A percentile compares a stretch with the other conserved stretches of the same genome.
phyloP scores from a whole-genome alignment of 2,888 invertebrate genomes.

The Dicranocentrus wangi region DNA sequence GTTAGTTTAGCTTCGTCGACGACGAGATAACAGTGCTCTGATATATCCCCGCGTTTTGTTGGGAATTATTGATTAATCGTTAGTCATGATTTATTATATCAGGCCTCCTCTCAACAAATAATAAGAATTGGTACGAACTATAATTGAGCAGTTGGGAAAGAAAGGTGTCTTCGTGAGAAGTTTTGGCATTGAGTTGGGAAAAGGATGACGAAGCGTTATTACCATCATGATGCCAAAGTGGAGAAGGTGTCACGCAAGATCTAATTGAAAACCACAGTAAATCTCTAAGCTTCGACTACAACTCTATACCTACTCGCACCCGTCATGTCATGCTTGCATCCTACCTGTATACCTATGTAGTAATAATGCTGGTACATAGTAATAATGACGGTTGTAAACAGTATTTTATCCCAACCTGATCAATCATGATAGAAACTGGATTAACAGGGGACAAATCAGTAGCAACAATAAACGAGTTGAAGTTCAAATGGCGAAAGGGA shows the following conservation, averaged over 20 bases:
- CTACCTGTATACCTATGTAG: no score
- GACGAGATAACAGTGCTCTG: slow-evolving; percentile 3
- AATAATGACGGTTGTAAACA: slow-evolving; percentile 11
- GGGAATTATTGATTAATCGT: slow-evolving; percentile 48
- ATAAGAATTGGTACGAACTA: slow-evolving; percentile 51
- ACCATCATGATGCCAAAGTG: slow-evolving; percentile 20
- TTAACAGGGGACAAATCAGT: slow-evolving; percentile 44
- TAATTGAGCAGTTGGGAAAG: slow-evolving; percentile 45
- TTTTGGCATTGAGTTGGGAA: slow-evolving; percentile 53
- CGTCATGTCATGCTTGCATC: not conserved
- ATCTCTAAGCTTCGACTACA: no score
- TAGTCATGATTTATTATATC: slow-evolving; percentile 62
- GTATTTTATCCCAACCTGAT: slow-evolving; percentile 32
- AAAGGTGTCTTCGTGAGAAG: slow-evolving; percentile 60
- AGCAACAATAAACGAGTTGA: slow-evolving; percentile 20
- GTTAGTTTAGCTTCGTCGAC: slow-evolving; percentile 34
- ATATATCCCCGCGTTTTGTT: not conserved
- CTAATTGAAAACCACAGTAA: slow-evolving; percentile 61
- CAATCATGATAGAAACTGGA: slow-evolving; percentile 55
- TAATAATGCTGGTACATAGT: no score
- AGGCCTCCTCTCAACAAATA: slow-evolving; percentile 61
- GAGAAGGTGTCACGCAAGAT: slow-evolving; percentile 60
- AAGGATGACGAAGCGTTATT: slow-evolving; percentile 55
- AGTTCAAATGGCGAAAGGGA: slow-evolving; percentile 50
- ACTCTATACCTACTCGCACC: slow-evolving; percentile 25